These are phyloP conservation scores for Lutraria rhynchaena DNA, from an alignment of 1,140 invertebrate genomes.

Conservation along the genomic window DNA sequence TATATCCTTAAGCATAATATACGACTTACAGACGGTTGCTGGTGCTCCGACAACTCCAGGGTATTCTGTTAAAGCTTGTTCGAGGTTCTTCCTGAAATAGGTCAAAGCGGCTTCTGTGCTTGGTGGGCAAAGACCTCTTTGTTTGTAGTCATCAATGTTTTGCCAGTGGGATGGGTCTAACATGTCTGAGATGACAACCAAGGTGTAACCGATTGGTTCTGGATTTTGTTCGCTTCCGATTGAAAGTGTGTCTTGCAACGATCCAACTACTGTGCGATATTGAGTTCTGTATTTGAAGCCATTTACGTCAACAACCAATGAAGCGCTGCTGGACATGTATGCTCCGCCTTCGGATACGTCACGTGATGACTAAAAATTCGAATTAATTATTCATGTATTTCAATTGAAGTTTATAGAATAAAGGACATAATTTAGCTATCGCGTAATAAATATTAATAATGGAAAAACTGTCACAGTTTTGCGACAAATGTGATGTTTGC, in stretches of 20 bases:
- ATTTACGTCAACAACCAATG: slow-evolving; percentile 50
- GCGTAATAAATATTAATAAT: too few species aligned
- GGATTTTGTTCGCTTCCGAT: slow-evolving; percentile 42
- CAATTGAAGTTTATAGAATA: too few species aligned
- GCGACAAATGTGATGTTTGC: too few species aligned
- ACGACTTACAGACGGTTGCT: slow-evolving; percentile 48
- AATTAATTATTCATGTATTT: too few species aligned
- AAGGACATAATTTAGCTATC: too few species aligned
- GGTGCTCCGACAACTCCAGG: slow-evolving; percentile 6
- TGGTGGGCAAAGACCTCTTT: slow-evolving; percentile 52
- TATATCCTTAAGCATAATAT: too few species aligned
- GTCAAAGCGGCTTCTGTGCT: slow-evolving; percentile 48
- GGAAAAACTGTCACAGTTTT: too few species aligned
- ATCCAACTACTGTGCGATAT: slow-evolving; percentile 39
- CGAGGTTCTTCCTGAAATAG: slow-evolving; percentile 23
- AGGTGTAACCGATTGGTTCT: slow-evolving; percentile 44
- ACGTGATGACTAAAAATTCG: slow-evolving; percentile 42
- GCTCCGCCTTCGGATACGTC: slow-evolving; percentile 50
- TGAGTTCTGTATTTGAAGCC: slow-evolving; percentile 36
- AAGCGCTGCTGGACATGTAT: slow-evolving; percentile 54
- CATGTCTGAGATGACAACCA: slow-evolving; percentile 47
- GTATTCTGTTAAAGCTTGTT: slow-evolving; percentile 47
- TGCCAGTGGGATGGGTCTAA: slow-evolving; percentile 50
- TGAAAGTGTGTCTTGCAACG: slow-evolving; percentile 33
- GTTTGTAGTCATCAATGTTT: slow-evolving; percentile 45